Evolutionary conservation across 2,113 vertebrate genomes (phyloP), one percentile per base, ranked within the genome.

Genomic region (Sprattus sprattus): DNA sequence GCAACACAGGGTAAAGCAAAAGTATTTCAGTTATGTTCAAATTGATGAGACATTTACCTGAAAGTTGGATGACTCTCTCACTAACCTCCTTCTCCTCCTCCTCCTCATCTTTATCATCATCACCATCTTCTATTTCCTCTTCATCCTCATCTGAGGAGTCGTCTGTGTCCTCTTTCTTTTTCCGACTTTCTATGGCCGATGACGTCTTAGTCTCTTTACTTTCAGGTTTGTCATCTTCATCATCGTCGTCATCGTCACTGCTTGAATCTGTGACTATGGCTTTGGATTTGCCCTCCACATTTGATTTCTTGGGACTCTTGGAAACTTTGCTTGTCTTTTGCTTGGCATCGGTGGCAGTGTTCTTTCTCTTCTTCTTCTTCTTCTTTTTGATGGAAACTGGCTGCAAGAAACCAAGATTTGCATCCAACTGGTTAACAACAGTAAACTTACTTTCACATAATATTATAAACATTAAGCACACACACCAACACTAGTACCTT

Each of bases 241-340:
- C 96, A 10, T 96, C 96, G 0, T 97, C 96, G 8, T 97, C 97
- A 47, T 98, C 97, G 45, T 99, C 98, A 81, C 96, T 99, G 92
- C 97, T 99, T 9, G 97, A 97, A 88, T 99, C 98, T 85, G 96
- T 97, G 86, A 99, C 95, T 81, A 99, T 99, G 85, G 97, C 97
- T 85, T 96, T 97, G 89, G 95, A 97, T 89, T 97, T 99, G 86
- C 95, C 94, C 25, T 92, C 95, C 0, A 91, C 87, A 86, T 96
- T 97, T 85, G 93, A 92, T 86, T 97, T 97, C 67, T 95, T 95
- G 90, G 97, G 97, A 60, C 95, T 95, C 45, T 91, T 91, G 88
- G 91, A 89, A 84, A 94, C 92, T 93, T 95, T 91, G 1, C 71
- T 85, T 78, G 90, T 95, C 94, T 90, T 97, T 95, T 93, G 95